Conservation (phyloP, 1,140 invertebrate species). For the Catajapyx aquilonaris region DNA sequence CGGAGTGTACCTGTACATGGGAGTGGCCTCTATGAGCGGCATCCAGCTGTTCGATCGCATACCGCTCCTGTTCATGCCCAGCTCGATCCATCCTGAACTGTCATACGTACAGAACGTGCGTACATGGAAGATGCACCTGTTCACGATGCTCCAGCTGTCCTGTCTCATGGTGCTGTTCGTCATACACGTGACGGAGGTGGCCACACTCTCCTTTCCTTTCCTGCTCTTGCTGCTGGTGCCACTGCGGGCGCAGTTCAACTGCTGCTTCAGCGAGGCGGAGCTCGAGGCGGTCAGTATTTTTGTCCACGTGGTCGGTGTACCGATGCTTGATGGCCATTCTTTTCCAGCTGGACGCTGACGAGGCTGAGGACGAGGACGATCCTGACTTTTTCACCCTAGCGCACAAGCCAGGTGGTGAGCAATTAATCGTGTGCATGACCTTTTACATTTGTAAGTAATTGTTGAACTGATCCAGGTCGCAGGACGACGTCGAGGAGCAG, state of each 20-base stretch:
- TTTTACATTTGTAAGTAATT: too few species aligned
- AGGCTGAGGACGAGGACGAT: constrained; percentile 40
- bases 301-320: too few species aligned
- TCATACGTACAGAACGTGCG: constrained; percentile 61
- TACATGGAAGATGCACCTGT: constrained; percentile 81
- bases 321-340: too few species aligned
- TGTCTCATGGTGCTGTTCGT: constrained; percentile 59
- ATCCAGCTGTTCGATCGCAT: constrained; percentile 79
- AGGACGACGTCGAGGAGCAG: too few species aligned
- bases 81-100: constrained; percentile 76
- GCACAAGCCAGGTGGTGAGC: too few species aligned
- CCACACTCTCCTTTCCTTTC: constrained; percentile 76
- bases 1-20: constrained; percentile 94
- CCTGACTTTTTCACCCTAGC: constrained; percentile 81
- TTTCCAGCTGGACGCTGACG: constrained; percentile 54
- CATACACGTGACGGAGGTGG: constrained; percentile 68
- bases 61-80: constrained; percentile 72
- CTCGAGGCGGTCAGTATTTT: constrained; percentile 52
- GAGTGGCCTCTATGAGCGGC: constrained; percentile 73
- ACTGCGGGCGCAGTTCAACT: constrained; percentile 47
- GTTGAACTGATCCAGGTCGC: too few species aligned
- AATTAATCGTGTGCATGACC: too few species aligned
- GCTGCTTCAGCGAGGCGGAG: constrained; percentile 56
- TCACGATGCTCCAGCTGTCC: constrained; percentile 59
- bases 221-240: constrained; percentile 80